Base-by-base conservation (phyloP, 2,113 vertebrate species). In the Hippoglossus stenolepis region DNA sequence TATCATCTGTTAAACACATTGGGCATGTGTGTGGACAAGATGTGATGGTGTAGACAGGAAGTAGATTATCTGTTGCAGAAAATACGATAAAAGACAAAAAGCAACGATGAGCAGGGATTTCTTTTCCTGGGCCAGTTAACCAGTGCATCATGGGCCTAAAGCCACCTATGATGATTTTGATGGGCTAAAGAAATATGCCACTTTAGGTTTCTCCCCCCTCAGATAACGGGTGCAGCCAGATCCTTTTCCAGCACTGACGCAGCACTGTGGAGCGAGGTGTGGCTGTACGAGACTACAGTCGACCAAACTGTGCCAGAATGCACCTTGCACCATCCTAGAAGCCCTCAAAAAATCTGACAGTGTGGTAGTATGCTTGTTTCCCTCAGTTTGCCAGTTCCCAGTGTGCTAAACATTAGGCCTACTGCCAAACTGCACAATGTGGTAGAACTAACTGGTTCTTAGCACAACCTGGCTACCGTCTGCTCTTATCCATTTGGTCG, bases 371-470 rank as follows among this genome's bases (percentile, higher is more conserved):
- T 87, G 69, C 70, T 75, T 67, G 73, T 73, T 80, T 88, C 81
- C 83, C 64, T 70, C 68, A 79, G 61, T 86, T 86, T 85, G 78
- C 82, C 84, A 84, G 83, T 85, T 86, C 82, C 82, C 82, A 57
- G 79, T 68, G 82, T 84, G 83, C 84, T 76, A 81, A 87, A 85
- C 85, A 89, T 91, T 83, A 80, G 86, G 90, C 86, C 8, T 15
- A 5, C 59, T 88, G 84, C 89, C 87, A 88, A 87, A 86, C 75
- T 76, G 80, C 87, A 90, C 77, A 91, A 87, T 87, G 87, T 82
- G 85, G 70, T 64, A 73, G 57, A 85, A 85, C 80, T 87, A 90
- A 90, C 88, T 75, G 73, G 76, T 87, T 90, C 79, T 83, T 77
- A 79, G 77, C 64, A 70, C 82, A 91, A 89, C 81, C 80, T 87